A percentile compares a stretch with the other conserved stretches of the same genome.
These are phyloP conservation scores for Lasiurus cinereus DNA, from an alignment of 2,113 vertebrate species.

Conservation along the genomic window DNA sequence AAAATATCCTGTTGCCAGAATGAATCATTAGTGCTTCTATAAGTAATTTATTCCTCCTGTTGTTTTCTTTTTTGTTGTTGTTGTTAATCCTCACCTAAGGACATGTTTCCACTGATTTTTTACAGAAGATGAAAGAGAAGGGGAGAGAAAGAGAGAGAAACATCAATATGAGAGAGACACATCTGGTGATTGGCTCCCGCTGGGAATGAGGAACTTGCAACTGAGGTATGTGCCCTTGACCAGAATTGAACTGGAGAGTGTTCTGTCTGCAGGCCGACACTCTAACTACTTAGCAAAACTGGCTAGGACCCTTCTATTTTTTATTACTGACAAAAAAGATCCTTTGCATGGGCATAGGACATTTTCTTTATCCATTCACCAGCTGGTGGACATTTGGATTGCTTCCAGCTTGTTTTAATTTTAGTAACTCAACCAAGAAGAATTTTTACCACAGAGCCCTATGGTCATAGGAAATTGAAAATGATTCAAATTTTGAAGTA, in stretches of 20 bases:
- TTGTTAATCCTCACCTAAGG: too few species aligned
- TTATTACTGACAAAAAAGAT: conserved; percentile 38
- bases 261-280: too few species aligned
- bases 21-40: conserved; percentile 24
- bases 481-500: conserved; percentile 42
- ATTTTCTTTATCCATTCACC: not conserved
- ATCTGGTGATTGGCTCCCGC: too few species aligned
- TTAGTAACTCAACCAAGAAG: not conserved
- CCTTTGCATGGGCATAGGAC: not conserved
- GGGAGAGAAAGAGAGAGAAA: too few species aligned
- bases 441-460: not conserved
- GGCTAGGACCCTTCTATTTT: not conserved
- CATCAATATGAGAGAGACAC: too few species aligned
- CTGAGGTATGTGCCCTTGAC: too few species aligned
- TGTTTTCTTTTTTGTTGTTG: too few species aligned
- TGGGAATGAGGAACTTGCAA: too few species aligned
- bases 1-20: not conserved
- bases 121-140: too few species aligned
- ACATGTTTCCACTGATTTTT: too few species aligned
- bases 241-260: too few species aligned
- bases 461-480: not conserved
- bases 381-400: conserved; percentile 7
- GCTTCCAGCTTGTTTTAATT: conserved; percentile 24
- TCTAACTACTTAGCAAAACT: too few species aligned
- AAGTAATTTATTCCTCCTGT: not conserved